Conservation (phyloP, 2,888 invertebrate genomes). For the Girardia tigrina region DNA sequence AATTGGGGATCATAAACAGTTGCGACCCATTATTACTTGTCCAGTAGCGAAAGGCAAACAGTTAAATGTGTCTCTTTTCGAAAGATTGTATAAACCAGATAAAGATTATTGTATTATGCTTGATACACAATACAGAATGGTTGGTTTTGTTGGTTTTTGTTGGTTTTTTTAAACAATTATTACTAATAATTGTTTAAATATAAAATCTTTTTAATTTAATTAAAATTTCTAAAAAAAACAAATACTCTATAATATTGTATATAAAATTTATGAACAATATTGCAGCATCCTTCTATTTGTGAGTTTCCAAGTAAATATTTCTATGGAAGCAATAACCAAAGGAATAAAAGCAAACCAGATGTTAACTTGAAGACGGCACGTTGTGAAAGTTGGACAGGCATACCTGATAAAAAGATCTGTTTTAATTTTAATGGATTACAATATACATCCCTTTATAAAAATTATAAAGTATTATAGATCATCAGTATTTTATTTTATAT, state of each 20-base stretch:
- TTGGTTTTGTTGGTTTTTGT: neutral
- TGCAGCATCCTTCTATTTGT: neutral
- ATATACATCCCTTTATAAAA: neutral
- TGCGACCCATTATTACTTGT: neutral
- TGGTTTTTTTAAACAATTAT: too few species aligned
- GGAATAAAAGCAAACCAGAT: neutral
- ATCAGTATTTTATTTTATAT: too few species aligned
- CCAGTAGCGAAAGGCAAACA: conserved; percentile 4
- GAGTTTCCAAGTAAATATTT: neutral
- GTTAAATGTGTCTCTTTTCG: neutral
- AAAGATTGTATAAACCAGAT: conserved; percentile 3
- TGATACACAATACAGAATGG: neutral
- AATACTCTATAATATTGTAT: neutral
- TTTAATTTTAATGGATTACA: neutral
- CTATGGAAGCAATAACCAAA: neutral
- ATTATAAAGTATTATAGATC: neutral
- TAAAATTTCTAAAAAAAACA: too few species aligned
- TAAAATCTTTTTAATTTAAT: too few species aligned
- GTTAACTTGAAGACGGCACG: neutral
- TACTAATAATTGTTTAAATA: too few species aligned
- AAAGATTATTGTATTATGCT: neutral
- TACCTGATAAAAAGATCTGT: neutral
- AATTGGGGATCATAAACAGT: conserved; percentile 19
- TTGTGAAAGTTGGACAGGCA: neutral
- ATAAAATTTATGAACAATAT: neutral